Base-by-base conservation (phyloP, 2,888 invertebrate species). In the Acanthosepion esculentum region DNA sequence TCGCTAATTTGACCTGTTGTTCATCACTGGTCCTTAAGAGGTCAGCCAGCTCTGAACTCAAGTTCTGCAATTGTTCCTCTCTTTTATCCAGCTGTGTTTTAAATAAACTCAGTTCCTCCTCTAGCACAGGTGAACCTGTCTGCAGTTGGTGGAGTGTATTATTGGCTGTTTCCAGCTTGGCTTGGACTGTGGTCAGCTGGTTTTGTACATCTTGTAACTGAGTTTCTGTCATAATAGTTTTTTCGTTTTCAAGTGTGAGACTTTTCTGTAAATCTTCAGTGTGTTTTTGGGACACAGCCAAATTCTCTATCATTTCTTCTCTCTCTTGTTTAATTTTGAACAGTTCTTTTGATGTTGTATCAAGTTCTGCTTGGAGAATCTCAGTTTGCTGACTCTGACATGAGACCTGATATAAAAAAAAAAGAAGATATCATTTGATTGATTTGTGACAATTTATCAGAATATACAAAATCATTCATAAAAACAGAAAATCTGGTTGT, bases 1-100 rank as follows among this genome's bases (percentile, higher is more conserved):
- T 95, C 78, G 95, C 92, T 18, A 95, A n/a, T 29, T 94, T 95
- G 23, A 94, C 93, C 29, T 95, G n/a, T 41, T 33, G 59, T 12
- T 55, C 78, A 50, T 91, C 48, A 29, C n/a, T 91, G 29, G 8
- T 33, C 53, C 12, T 12, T 20, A 93, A 20, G 48, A 92, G 50
- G 23, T 94, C 94, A 6, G 91, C 94, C 18, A 78, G 4, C 12
- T 48, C 33, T 41, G n/a, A 55, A 59, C 78, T 95, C 55, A 93
- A 33, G 33, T 95, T 48, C 92, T 92, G 92, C 59, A 94, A 26
- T 26, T 94, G 41, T 41, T 94, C 59, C 50, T 93, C 91, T n/a
- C 48, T 20, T 0, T 20, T 92, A 41, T 48, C 55, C 29, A 59
- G 48, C 48, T 50, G 55, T 0, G 15, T 48, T 41, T 29, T 94